These are phyloP conservation scores for Lacerta bilineata DNA, from an alignment of 2,797 vertebrate genomes.

Conservation along the genomic window DNA sequence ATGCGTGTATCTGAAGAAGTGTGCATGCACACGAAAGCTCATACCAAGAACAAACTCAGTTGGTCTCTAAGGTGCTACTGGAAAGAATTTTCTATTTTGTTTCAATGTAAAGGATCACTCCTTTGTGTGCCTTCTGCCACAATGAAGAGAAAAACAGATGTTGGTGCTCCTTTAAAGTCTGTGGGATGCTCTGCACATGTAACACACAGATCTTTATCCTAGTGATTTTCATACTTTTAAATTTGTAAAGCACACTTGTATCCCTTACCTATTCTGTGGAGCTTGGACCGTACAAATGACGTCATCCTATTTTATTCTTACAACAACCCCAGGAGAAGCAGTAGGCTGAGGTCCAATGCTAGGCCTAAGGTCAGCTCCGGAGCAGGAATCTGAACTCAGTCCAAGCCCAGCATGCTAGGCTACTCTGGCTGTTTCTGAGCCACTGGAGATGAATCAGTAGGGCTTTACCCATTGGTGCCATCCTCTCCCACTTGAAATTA, in stretches of 20 bases:
- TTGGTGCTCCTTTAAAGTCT: neutral
- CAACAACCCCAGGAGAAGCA: neutral
- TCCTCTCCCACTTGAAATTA: neutral
- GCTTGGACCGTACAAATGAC: neutral
- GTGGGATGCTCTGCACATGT: neutral
- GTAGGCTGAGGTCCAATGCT: neutral
- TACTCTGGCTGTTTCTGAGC: neutral
- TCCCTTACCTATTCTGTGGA: neutral
- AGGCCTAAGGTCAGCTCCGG: neutral
- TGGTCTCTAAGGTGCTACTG: too few relatives aligned
- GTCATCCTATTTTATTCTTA: neutral
- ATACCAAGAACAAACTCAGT: too few relatives aligned
- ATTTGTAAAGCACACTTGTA: slow-evolving; percentile 5
- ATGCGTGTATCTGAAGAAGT: too few relatives aligned
- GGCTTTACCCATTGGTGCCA: neutral
- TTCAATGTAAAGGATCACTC: neutral
- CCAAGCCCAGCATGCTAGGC: neutral
- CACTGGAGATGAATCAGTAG: neutral
- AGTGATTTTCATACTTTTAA: neutral
- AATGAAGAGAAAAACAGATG: neutral
- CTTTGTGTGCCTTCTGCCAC: neutral
- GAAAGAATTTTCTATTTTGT: too few relatives aligned
- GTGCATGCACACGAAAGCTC: too few relatives aligned
- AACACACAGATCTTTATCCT: neutral
- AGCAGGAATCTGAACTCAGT: neutral